Evolutionary conservation across 2,797 vertebrate genomes (phyloP).

Genomic region (Bucorvus abyssinicus): DNA sequence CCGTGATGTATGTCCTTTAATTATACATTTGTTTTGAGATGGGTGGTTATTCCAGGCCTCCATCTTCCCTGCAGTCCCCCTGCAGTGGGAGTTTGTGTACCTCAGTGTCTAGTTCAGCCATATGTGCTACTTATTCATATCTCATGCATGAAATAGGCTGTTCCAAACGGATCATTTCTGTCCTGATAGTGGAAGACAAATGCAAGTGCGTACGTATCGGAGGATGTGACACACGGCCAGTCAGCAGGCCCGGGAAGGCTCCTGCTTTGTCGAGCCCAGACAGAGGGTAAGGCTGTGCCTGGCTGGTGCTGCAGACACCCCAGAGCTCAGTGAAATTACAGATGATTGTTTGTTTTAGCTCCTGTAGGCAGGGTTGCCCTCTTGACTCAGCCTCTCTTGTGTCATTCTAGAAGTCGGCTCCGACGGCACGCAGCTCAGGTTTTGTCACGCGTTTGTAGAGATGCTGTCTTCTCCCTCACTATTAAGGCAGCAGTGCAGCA

Average conservation of each 20-base stretch:
- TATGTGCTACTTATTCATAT: conserved; percentile 41
- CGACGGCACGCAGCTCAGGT: not conserved
- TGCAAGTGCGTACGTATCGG: not conserved
- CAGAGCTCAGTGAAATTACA: conserved; percentile 5
- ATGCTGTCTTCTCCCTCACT: not conserved
- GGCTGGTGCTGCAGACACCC: not conserved
- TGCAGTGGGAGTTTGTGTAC: not conserved
- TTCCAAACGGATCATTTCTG: conserved; percentile 4
- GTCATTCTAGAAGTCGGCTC: not conserved
- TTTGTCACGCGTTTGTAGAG: not conserved
- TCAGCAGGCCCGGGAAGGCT: not conserved
- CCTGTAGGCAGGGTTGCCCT: not conserved
- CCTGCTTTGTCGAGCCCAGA: not conserved
- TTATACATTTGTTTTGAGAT: not conserved
- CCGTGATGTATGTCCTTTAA: conserved; percentile 12
- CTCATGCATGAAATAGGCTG: conserved; percentile 10
- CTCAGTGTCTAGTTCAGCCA: not conserved
- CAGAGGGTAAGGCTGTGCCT: not conserved
- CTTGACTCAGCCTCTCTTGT: not conserved
- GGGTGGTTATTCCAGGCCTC: not conserved
- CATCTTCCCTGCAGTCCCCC: not conserved
- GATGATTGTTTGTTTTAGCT: not conserved
- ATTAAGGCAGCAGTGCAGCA: not conserved
- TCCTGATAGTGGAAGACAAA: not conserved
- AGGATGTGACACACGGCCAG: conserved; percentile 25